A percentile compares a stretch with the other conserved stretches of the same genome.
Evolutionary conservation across 2,797 vertebrate species (phyloP).

Genomic region (Notolepis coatsorum): DNA sequence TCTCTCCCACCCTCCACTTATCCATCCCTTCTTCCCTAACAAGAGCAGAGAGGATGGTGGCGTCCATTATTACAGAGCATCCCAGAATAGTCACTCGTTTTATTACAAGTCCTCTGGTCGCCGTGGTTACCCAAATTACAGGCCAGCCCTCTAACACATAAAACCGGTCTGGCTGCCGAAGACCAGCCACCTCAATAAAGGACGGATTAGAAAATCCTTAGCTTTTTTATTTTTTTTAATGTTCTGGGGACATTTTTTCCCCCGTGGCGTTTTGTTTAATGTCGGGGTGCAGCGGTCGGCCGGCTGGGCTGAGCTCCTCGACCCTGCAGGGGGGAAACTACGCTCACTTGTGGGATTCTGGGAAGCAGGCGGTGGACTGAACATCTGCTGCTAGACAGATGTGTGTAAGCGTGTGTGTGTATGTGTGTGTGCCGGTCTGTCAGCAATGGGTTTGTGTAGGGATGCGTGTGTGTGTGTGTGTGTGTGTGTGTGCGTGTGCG

Average conservation of each 20-base stretch:
- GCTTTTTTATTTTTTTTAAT: conserved; percentile 81
- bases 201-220: conserved; percentile 88
- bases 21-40: conserved; percentile 73
- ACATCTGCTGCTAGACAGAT: conserved; percentile 86
- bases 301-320: conserved; percentile 85
- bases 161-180: conserved; percentile 86
- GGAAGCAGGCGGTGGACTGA: conserved; percentile 84
- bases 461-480: conserved; percentile 12
- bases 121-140: conserved; percentile 86
- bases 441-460: too few relatives aligned
- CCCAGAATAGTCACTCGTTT: conserved; percentile 87
- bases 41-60: conserved; percentile 83
- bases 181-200: conserved; percentile 91
- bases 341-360: conserved; percentile 87
- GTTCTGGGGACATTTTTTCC: conserved; percentile 80
- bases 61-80: conserved; percentile 89
- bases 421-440: conserved; percentile 37
- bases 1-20: conserved; percentile 51
- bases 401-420: conserved; percentile 65
- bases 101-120: conserved; percentile 88
- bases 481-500: conserved; percentile 18
- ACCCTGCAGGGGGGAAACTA: conserved; percentile 85
- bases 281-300: conserved; percentile 84
- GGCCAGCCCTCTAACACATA: conserved; percentile 87
- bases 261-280: conserved; percentile 86